Conservation (phyloP, 1,140 invertebrate species). For the Lepidurus packardi region DNA sequence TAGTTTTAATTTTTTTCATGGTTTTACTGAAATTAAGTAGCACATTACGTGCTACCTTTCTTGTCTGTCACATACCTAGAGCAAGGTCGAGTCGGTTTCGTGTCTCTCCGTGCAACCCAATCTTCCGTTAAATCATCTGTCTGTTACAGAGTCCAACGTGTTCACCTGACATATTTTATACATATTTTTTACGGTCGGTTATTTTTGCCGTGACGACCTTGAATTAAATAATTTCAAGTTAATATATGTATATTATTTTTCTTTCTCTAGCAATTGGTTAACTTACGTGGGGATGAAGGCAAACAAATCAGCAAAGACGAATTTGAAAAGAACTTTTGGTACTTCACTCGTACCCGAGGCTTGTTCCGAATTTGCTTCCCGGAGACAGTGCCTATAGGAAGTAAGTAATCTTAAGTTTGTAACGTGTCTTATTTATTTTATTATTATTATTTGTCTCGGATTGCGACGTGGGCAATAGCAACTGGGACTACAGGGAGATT, state of each 20-base stretch:
- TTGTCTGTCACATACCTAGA: not conserved
- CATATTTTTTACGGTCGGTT: not conserved
- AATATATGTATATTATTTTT: not conserved
- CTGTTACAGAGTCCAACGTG: not conserved
- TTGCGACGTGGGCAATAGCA: not conserved
- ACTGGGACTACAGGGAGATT: not conserved
- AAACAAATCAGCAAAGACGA: conserved; percentile 44
- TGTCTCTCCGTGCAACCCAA: not conserved
- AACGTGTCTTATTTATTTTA: not conserved
- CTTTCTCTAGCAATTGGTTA: not conserved
- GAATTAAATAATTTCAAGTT: not conserved
- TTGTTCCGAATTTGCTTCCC: conserved; percentile 86
- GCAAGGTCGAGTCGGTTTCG: not conserved
- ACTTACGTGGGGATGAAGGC: not conserved
- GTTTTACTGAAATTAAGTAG: not conserved
- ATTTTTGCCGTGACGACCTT: conserved; percentile 1
- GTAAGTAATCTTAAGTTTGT: not conserved
- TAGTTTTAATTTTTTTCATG: not conserved
- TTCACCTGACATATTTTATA: not conserved
- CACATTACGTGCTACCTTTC: not conserved
- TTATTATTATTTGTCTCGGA: not conserved
- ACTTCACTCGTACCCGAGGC: conserved; percentile 78
- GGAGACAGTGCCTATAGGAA: conserved; percentile 68
- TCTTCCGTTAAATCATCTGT: not conserved
- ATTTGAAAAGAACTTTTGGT: conserved; percentile 75